phyloP scores from a whole-genome alignment of 1,140 invertebrate species.

The Drosophila bifasciata region DNA sequence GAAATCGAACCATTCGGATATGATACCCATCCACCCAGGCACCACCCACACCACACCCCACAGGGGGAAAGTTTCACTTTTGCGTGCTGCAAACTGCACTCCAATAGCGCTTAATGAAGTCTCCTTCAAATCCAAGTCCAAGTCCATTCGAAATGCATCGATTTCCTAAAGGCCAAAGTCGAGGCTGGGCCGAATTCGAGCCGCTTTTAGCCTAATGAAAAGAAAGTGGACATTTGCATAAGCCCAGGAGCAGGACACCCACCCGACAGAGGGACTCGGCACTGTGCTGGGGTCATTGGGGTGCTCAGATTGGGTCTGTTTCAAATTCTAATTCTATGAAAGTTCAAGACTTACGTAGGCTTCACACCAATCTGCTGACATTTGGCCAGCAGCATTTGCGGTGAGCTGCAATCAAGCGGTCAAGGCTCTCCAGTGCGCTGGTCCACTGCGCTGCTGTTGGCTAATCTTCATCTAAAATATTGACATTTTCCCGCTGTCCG shows the following conservation, averaged over 20 bases:
- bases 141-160: constrained; percentile 70
- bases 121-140: constrained; percentile 36
- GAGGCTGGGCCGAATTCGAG: background rate
- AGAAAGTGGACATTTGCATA: constrained; percentile 51
- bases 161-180: constrained; percentile 41
- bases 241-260: background rate
- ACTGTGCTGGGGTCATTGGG: background rate
- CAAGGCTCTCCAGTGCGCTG: constrained; percentile 44
- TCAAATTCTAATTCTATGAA: background rate
- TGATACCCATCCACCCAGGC: constrained; percentile 12
- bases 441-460: constrained; percentile 13
- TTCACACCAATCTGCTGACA: no score
- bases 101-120: constrained; percentile 69
- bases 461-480: constrained; percentile 49
- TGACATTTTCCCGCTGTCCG: constrained; percentile 38
- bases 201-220: constrained; percentile 58
- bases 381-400: constrained; percentile 39
- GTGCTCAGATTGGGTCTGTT: background rate
- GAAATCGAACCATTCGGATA: constrained; percentile 41
- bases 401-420: constrained; percentile 32
- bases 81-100: constrained; percentile 43
- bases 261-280: no score
- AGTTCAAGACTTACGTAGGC: no score
- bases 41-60: constrained; percentile 7
- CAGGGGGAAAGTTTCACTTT: constrained; percentile 61